Evolutionary conservation across 2,888 invertebrate species (phyloP).

Genomic region (Macropis europaea): DNA sequence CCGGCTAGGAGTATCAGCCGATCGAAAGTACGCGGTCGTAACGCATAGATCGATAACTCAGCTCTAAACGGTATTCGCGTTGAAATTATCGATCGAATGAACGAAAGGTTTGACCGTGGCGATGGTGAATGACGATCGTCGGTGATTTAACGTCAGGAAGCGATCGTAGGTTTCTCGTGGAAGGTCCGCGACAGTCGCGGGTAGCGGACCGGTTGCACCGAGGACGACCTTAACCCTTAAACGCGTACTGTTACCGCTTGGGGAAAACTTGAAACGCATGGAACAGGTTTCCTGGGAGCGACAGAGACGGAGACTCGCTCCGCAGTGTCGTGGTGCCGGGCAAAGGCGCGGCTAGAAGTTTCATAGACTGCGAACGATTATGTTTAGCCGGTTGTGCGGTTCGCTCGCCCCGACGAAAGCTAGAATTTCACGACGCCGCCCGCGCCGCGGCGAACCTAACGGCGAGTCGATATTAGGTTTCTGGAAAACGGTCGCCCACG

Average conservation of each 20-base stretch:
- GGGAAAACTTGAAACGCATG: constrained; percentile 61
- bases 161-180: constrained; percentile 9
- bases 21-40: constrained; percentile 1
- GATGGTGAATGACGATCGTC: constrained; percentile 1
- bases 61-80: background rate
- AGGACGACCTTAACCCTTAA: constrained; percentile 65
- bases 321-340: constrained; percentile 44
- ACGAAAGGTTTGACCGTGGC: background rate
- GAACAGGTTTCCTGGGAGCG: constrained; percentile 54
- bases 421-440: constrained; percentile 42
- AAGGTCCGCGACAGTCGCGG: constrained; percentile 38
- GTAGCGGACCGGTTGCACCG: constrained; percentile 45
- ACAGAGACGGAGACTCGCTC: background rate
- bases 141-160: constrained; percentile 41
- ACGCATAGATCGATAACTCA: constrained; percentile 12
- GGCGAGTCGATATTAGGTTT: constrained; percentile 45
- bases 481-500: constrained; percentile 10
- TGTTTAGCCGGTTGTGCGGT: constrained; percentile 13
- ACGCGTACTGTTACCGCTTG: constrained; percentile 59
- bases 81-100: background rate
- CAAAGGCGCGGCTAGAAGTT: constrained; percentile 44
- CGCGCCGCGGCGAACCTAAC: constrained; percentile 30
- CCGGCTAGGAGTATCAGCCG: too few relatives aligned
- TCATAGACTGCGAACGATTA: constrained; percentile 32
- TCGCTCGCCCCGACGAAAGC: constrained; percentile 1